phyloP scores from a whole-genome alignment of 1,140 invertebrate species.

The Delia radicum region DNA sequence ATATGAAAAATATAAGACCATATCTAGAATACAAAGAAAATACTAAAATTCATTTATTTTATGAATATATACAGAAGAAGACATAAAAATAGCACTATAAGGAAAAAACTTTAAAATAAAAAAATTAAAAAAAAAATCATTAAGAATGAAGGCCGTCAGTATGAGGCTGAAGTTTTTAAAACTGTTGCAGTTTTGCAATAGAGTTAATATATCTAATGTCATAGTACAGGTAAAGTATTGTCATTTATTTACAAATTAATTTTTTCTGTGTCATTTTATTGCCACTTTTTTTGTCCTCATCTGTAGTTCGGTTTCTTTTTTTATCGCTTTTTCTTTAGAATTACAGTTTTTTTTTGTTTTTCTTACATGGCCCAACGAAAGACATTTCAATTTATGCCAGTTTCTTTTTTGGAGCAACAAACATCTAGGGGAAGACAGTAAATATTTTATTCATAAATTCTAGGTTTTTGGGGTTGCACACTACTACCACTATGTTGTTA shows the following conservation, averaged over 20 bases:
- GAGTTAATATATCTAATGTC: too few relatives aligned
- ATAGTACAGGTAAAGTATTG: too few relatives aligned
- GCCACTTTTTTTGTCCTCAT: not conserved
- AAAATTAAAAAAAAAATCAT: too few relatives aligned
- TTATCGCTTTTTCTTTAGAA: not conserved
- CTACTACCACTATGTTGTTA: not conserved
- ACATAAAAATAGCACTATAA: not conserved
- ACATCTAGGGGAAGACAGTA: not conserved
- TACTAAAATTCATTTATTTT: not conserved
- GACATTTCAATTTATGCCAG: constrained; percentile 12
- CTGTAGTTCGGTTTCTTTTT: not conserved
- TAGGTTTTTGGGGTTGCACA: constrained; percentile 21
- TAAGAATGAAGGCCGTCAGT: too few relatives aligned
- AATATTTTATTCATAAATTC: constrained; percentile 22
- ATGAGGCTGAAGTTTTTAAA: too few relatives aligned
- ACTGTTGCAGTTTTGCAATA: too few relatives aligned
- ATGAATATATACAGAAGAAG: not conserved
- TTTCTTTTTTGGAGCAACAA: not conserved
- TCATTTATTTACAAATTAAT: too few relatives aligned
- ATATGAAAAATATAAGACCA: not conserved
- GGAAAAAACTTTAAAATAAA: too few relatives aligned
- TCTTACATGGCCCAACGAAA: constrained; percentile 11
- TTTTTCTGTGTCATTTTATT: too few relatives aligned
- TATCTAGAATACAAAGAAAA: not conserved
- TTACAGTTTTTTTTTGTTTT: not conserved